phyloP scores from a whole-genome alignment of 2,888 invertebrate genomes.

The Euplagia quadripunctaria region DNA sequence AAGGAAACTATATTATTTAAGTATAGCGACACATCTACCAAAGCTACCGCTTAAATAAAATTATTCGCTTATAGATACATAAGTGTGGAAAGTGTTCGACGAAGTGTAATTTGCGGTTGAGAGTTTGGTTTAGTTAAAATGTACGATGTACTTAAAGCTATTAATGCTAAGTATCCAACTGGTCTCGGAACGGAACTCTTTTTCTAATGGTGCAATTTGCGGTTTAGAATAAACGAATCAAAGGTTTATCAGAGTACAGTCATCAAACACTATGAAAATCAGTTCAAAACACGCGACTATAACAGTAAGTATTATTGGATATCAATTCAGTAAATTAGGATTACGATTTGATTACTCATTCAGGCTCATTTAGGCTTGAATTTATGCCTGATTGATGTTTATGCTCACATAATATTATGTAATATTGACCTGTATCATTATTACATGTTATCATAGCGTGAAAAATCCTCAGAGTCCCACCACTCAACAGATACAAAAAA shows the following conservation, averaged over 20 bases:
- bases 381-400: neutral
- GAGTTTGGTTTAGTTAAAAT: conserved; percentile 56
- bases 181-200: neutral
- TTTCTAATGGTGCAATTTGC: neutral
- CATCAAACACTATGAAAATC: neutral
- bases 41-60: conserved; percentile 28
- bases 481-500: neutral
- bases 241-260: too few relatives aligned
- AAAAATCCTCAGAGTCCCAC: neutral
- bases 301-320: neutral
- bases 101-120: conserved; percentile 3
- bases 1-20: neutral
- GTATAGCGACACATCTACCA: neutral
- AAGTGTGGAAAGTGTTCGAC: neutral
- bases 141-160: conserved; percentile 64
- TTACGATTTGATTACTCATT: neutral
- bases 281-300: neutral
- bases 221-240: neutral
- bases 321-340: neutral
- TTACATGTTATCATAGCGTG: neutral
- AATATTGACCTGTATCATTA: neutral
- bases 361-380: neutral
- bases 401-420: neutral
- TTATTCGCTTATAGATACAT: conserved; percentile 2
- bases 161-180: neutral